Conservation (phyloP, 2,888 invertebrate genomes). For the Gisinianus flammeolus region DNA sequence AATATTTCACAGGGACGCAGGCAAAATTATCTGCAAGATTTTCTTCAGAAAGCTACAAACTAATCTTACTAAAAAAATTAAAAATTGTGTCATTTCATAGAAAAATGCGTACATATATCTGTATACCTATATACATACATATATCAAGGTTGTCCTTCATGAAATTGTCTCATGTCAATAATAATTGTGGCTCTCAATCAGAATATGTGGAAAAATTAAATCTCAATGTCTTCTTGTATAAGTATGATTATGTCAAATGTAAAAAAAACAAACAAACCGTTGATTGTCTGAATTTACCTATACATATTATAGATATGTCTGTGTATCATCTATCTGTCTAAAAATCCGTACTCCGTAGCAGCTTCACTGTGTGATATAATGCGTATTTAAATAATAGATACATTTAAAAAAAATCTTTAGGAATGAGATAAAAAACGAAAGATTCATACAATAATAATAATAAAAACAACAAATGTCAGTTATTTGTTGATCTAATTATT, state of each 20-base stretch:
- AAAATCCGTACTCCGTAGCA: too few relatives aligned
- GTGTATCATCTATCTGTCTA: background rate
- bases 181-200: background rate
- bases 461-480: background rate
- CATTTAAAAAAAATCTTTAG: background rate
- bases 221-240: conserved; percentile 18
- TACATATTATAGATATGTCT: background rate
- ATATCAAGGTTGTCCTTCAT: too few relatives aligned
- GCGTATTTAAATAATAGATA: background rate
- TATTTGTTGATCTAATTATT: background rate
- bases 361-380: background rate
- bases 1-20: too few relatives aligned
- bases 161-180: background rate
- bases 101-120: too few relatives aligned
- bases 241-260: background rate
- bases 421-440: background rate
- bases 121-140: too few relatives aligned
- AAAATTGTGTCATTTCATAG: too few relatives aligned
- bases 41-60: too few relatives aligned
- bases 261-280: background rate
- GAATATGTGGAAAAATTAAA: background rate
- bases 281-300: conserved; percentile 5
- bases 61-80: too few relatives aligned
- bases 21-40: too few relatives aligned
- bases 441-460: background rate